phyloP scores from a whole-genome alignment of 2,113 vertebrate genomes.

The Nothoprocta pentlandii region DNA sequence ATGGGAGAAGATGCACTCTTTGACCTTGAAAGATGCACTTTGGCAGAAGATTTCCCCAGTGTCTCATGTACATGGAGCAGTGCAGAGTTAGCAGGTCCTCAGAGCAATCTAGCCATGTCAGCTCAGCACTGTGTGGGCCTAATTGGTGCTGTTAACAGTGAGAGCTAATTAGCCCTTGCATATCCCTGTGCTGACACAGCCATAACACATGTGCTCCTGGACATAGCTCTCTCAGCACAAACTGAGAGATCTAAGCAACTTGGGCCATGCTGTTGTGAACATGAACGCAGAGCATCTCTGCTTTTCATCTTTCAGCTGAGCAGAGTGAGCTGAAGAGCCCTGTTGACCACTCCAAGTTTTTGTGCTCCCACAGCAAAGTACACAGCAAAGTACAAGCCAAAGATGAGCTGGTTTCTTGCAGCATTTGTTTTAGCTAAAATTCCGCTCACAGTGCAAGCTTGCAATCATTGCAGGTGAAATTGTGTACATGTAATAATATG shows the following conservation, averaged over 20 bases:
- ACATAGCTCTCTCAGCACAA: neutral
- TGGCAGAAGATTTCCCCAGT: neutral
- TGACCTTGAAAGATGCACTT: neutral
- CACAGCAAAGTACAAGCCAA: neutral
- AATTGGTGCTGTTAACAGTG: neutral
- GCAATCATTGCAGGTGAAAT: neutral
- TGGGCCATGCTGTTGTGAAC: neutral
- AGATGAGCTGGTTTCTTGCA: neutral
- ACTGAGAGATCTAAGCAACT: neutral
- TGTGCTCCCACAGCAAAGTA: no score
- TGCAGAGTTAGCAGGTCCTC: neutral
- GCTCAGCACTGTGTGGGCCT: neutral
- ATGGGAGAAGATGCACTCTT: neutral
- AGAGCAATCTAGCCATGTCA: accelerated
- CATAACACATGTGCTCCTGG: accelerated
- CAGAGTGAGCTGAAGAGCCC: neutral
- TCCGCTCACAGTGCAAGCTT: neutral
- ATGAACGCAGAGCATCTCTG: accelerated
- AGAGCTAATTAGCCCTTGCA: neutral
- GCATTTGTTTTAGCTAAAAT: neutral
- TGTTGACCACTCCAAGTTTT: accelerated
- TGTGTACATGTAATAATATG: neutral
- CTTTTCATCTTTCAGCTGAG: neutral
- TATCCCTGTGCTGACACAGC: accelerated
- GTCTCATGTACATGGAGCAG: accelerated